Percentiles rank a stretch among this genome's conserved stretches.
These are phyloP conservation scores for Tautogolabrus adspersus DNA, from an alignment of 2,113 vertebrate genomes.

Conservation along the genomic window DNA sequence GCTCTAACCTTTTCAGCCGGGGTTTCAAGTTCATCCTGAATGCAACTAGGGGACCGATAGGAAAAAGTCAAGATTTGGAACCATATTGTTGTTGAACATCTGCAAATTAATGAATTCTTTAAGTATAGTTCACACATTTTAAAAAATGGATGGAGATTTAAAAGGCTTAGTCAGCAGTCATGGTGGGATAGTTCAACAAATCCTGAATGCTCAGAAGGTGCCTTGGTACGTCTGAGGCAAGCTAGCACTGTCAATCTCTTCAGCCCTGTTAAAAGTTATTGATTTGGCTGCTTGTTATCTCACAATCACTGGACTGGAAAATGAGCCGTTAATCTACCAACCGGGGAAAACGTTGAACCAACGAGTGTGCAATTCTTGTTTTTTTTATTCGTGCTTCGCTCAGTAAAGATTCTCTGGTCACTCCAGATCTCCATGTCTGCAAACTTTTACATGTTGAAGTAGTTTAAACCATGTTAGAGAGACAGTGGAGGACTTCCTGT, in stretches of 20 bases:
- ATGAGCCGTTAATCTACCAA: conserved; percentile 39
- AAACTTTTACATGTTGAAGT: conserved; percentile 10
- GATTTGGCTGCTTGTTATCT: conserved; percentile 43
- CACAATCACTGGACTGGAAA: conserved; percentile 30
- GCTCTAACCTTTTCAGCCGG: too few species aligned
- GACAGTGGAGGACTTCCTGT: conserved; percentile 19
- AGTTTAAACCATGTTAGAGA: conserved; percentile 12
- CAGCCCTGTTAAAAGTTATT: conserved; percentile 33
- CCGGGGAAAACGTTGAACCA: conserved; percentile 2
- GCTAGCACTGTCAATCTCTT: conserved; percentile 10
- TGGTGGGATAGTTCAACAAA: neutral
- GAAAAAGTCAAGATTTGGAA: too few species aligned
- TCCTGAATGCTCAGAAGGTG: neutral
- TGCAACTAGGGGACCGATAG: too few species aligned
- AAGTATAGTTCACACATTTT: neutral
- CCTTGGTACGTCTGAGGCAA: neutral
- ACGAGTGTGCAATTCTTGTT: neutral
- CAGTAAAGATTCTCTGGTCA: conserved; percentile 23
- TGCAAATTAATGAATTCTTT: neutral
- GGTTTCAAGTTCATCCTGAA: neutral
- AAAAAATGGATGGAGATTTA: neutral
- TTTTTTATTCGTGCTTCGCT: conserved; percentile 25
- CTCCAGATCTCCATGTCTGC: conserved; percentile 20
- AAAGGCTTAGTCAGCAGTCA: neutral
- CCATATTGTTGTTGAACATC: neutral